Percentiles rank a stretch among this genome's conserved stretches.
Evolutionary conservation across 1,140 invertebrate genomes (phyloP).

Genomic region (Coptotermes formosanus): DNA sequence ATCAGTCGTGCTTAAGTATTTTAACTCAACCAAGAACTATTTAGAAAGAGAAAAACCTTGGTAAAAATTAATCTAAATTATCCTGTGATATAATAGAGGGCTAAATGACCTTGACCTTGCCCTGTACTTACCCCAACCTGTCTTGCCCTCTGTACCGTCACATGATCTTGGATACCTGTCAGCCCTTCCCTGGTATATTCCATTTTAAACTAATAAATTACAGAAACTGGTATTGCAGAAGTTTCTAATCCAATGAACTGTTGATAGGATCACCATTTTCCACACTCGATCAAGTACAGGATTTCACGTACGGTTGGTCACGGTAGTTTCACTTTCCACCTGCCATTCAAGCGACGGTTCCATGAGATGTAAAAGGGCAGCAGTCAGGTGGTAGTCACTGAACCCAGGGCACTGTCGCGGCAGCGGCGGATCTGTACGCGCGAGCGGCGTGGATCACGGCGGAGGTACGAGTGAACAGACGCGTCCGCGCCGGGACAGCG

Average conservation of each 20-base stretch:
- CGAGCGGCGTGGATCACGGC: neutral
- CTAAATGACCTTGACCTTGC: neutral
- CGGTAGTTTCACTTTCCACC: neutral
- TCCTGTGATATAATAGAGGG: neutral
- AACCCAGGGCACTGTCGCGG: neutral
- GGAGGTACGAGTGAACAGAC: neutral
- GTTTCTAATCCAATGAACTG: neutral
- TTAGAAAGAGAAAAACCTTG: no score
- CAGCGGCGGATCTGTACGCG: neutral
- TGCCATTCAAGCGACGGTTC: neutral
- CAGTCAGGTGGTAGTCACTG: no score
- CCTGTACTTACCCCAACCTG: neutral
- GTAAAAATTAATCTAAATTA: no score
- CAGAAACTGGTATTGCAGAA: neutral
- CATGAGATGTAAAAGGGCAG: neutral
- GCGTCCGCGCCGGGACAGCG: neutral
- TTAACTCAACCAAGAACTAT: no score
- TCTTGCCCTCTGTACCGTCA: neutral
- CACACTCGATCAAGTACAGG: neutral
- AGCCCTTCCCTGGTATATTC: neutral
- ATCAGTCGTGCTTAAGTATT: no score
- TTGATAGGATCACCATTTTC: neutral
- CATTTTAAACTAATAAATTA: neutral
- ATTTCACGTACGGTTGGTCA: neutral
- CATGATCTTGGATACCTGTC: neutral